phyloP scores from a whole-genome alignment of 1,140 invertebrate species.

The Neodiprion virginianus region DNA sequence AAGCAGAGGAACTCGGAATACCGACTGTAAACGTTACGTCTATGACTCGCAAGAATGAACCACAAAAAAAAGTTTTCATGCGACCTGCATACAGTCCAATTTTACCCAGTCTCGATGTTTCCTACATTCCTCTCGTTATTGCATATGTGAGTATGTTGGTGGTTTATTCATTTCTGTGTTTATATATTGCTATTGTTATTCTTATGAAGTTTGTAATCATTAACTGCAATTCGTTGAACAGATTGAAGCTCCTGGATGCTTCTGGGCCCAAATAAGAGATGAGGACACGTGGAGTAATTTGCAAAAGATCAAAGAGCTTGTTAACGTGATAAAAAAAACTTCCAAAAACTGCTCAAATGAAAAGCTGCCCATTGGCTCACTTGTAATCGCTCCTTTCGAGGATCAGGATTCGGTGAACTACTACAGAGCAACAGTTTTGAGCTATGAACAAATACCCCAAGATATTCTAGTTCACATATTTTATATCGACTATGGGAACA shows the following conservation, averaged over 20 bases:
- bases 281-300: slow-evolving; percentile 40
- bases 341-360: slow-evolving; percentile 3
- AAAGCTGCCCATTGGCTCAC: slow-evolving; percentile 31
- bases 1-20: slow-evolving; percentile 26
- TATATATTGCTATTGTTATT: slow-evolving; percentile 3
- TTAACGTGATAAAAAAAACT: slow-evolving; percentile 49
- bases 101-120: slow-evolving; percentile 61
- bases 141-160: slow-evolving; percentile 49
- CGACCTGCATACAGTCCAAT: slow-evolving; percentile 47
- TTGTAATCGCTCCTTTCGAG: slow-evolving; percentile 49
- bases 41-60: neutral
- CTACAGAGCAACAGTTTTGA: slow-evolving; percentile 53
- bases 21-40: neutral
- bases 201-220: slow-evolving; percentile 11
- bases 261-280: slow-evolving; percentile 67
- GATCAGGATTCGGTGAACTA: slow-evolving; percentile 38
- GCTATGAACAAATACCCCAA: slow-evolving; percentile 19
- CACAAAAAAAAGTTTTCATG: slow-evolving; percentile 22
- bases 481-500: slow-evolving; percentile 84
- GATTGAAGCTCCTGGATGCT: slow-evolving; percentile 65
- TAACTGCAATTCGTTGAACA: slow-evolving; percentile 38
- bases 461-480: slow-evolving; percentile 61
- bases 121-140: slow-evolving; percentile 56
- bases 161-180: neutral
- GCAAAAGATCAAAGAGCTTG: slow-evolving; percentile 37